A percentile compares a stretch with the other conserved stretches of the same genome.
phyloP scores from a whole-genome alignment of 1,140 invertebrate species.

The Helicoverpa zea region DNA sequence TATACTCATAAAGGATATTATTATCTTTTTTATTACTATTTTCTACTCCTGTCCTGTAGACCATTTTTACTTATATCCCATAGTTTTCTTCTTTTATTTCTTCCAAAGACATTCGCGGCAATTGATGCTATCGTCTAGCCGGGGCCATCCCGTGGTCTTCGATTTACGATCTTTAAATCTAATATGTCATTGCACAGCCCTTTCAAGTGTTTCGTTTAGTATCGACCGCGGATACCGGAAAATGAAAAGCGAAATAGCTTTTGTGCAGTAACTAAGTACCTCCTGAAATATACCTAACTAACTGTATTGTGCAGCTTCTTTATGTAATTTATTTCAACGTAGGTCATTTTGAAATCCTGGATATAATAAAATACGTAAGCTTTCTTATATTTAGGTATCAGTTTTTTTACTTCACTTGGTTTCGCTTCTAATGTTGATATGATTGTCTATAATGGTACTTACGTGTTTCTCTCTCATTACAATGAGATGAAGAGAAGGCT shows the following conservation, averaged over 20 bases:
- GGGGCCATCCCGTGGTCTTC: constrained; percentile 5
- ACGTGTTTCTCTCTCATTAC: no score
- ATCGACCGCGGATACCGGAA: neutral
- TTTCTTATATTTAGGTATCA: no score
- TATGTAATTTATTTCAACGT: neutral
- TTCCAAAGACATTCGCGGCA: neutral
- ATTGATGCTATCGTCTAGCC: constrained; percentile 37
- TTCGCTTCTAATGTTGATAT: no score
- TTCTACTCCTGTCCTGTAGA: neutral
- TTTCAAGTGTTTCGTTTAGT: constrained; percentile 10
- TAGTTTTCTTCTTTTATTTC: neutral
- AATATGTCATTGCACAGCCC: constrained; percentile 34
- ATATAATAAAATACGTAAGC: neutral
- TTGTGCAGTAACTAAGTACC: neutral
- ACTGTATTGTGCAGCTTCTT: neutral
- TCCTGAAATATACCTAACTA: neutral
- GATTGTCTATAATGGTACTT: no score
- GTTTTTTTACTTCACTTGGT: no score
- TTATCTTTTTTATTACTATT: neutral
- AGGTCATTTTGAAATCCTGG: neutral
- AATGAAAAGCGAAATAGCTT: constrained; percentile 12
- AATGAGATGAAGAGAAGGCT: no score
- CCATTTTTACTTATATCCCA: neutral
- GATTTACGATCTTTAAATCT: constrained; percentile 38
- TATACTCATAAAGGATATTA: neutral